These are phyloP conservation scores for Andinoacara biseriatus DNA, from an alignment of 2,113 vertebrate genomes.

Conservation along the genomic window DNA sequence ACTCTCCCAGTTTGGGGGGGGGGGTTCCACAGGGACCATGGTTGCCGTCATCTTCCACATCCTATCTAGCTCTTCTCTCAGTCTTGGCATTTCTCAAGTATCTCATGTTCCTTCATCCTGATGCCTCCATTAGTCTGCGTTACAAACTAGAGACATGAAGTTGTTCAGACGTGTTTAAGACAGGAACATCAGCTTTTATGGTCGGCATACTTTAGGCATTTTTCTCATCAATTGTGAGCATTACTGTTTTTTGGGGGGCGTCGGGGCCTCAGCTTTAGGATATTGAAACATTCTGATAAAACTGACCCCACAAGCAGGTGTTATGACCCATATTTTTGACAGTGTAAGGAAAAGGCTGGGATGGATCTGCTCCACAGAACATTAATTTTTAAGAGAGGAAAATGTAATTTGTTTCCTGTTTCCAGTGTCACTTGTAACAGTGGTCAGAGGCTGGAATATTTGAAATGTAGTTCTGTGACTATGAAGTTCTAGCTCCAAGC, in stretches of 20 bases:
- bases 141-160: too few species aligned
- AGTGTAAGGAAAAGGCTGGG: not conserved
- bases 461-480: not conserved
- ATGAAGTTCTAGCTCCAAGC: conserved; percentile 7
- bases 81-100: too few species aligned
- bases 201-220: not conserved
- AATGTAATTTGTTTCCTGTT: not conserved
- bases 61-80: too few species aligned
- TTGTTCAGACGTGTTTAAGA: too few species aligned
- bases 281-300: too few species aligned
- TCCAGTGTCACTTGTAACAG: not conserved
- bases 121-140: too few species aligned
- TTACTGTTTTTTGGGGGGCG: not conserved
- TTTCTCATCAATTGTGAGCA: not conserved
- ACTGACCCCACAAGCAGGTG: not conserved
- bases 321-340: not conserved
- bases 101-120: too few species aligned
- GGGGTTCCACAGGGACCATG: too few species aligned
- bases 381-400: too few species aligned
- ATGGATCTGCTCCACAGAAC: not conserved
- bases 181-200: not conserved
- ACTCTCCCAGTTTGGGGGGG: too few species aligned
- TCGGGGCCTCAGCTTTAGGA: not conserved
- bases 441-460: not conserved
- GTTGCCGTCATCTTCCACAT: too few species aligned